Percentiles rank a stretch among this genome's conserved stretches.
Conservation (phyloP, 2,888 invertebrate genomes). For the Euclidia mi region DNA sequence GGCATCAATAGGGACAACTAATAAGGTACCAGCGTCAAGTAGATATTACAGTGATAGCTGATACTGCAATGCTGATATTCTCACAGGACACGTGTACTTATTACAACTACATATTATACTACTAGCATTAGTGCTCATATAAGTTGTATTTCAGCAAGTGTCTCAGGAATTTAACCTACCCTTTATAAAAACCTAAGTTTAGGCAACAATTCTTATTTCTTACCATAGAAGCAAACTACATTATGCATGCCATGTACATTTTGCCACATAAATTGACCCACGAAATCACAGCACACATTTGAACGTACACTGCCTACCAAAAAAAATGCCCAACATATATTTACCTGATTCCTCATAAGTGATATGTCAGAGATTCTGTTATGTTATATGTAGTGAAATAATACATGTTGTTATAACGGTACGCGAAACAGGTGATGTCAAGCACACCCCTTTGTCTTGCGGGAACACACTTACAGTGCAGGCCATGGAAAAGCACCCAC, state of each 20-base stretch:
- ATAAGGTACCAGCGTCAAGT: too few species aligned
- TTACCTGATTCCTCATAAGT: slow-evolving; percentile 31
- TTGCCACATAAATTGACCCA: slow-evolving; percentile 16
- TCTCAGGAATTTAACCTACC: too few species aligned
- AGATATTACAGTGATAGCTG: too few species aligned
- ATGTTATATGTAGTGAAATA: slow-evolving; percentile 28
- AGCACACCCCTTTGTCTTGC: slow-evolving; percentile 59
- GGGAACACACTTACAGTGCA: slow-evolving; percentile 42
- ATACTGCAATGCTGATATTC: too few species aligned
- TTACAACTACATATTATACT: too few species aligned
- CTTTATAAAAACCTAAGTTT: too few species aligned
- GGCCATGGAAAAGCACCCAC: slow-evolving; percentile 39
- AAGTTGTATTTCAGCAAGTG: too few species aligned
- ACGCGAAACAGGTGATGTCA: slow-evolving; percentile 59
- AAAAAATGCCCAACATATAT: slow-evolving; percentile 27
- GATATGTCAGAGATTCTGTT: slow-evolving; percentile 23
- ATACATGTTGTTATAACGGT: slow-evolving; percentile 17
- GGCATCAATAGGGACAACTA: too few species aligned
- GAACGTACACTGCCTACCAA: slow-evolving; percentile 5
- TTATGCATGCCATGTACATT: too few species aligned
- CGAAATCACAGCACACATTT: slow-evolving; percentile 9
- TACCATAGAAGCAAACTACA: slow-evolving; percentile 3
- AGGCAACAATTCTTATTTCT: too few species aligned
- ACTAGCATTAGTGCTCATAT: too few species aligned
- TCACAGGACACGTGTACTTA: too few species aligned